Evolutionary conservation across 2,797 vertebrate genomes (phyloP).

Genomic region (Parotocinclus haroldoi): DNA sequence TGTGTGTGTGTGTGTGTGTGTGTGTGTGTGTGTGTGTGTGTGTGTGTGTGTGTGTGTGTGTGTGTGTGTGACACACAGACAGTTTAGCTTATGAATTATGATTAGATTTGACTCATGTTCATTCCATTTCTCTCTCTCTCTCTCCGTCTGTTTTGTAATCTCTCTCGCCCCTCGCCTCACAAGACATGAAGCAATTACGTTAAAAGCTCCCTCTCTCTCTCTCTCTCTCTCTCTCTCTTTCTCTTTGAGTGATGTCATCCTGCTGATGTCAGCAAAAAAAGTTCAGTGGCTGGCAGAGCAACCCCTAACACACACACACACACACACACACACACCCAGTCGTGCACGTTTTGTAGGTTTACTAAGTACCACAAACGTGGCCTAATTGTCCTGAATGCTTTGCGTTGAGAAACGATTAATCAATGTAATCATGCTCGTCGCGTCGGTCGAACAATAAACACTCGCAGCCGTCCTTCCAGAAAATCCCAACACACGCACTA

Average conservation of each 20-base stretch:
- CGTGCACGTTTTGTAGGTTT: slow-evolving; percentile 11
- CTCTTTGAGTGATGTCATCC: slow-evolving; percentile 65
- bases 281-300: slow-evolving; percentile 37
- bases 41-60: too few relatives aligned
- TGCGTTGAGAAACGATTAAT: slow-evolving; percentile 32
- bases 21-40: too few relatives aligned
- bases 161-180: not conserved
- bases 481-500: not conserved
- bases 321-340: slow-evolving; percentile 10
- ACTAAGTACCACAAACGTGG: slow-evolving; percentile 19
- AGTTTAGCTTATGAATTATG: too few relatives aligned
- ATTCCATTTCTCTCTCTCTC: slow-evolving; percentile 1
- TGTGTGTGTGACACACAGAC: too few relatives aligned
- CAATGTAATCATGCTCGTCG: slow-evolving; percentile 36
- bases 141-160: not conserved
- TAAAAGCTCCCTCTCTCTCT: slow-evolving; percentile 60
- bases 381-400: slow-evolving; percentile 29
- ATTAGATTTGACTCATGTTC: too few relatives aligned
- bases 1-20: too few relatives aligned
- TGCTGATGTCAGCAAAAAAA: slow-evolving; percentile 66
- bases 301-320: slow-evolving; percentile 11
- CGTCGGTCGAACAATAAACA: slow-evolving; percentile 35
- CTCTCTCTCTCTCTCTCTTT: slow-evolving; percentile 23
- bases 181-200: slow-evolving; percentile 61
- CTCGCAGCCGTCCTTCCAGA: not conserved